Percentiles rank a stretch among this genome's conserved stretches.
These are phyloP conservation scores for Cyclina sinensis DNA, from an alignment of 1,140 invertebrate genomes.

Conservation along the genomic window DNA sequence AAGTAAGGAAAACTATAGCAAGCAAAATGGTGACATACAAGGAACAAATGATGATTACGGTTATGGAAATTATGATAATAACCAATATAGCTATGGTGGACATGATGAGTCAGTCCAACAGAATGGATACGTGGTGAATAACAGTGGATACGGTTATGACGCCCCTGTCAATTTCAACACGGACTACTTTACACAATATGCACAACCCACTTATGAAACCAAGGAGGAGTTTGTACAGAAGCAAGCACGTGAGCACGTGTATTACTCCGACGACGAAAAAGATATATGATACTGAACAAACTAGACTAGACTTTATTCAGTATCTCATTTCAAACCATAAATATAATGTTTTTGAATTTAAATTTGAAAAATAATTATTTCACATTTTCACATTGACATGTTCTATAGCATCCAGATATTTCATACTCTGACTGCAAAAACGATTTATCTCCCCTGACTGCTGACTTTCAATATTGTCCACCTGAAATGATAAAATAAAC, in stretches of 20 bases:
- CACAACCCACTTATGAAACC: constrained; percentile 82
- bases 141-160: constrained; percentile 64
- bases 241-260: constrained; percentile 75
- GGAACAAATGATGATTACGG: constrained; percentile 59
- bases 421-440: too few species aligned
- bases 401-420: too few species aligned
- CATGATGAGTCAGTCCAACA: constrained; percentile 64
- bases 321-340: not conserved
- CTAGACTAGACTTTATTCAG: not conserved
- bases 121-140: constrained; percentile 52
- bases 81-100: constrained; percentile 64
- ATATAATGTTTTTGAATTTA: not conserved
- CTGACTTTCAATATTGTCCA: too few species aligned
- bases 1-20: constrained; percentile 60
- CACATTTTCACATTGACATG: too few species aligned
- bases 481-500: too few species aligned
- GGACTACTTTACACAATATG: constrained; percentile 57
- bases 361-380: too few species aligned
- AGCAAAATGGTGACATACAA: constrained; percentile 42
- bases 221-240: constrained; percentile 84
- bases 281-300: constrained; percentile 73
- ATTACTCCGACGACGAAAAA: constrained; percentile 74
- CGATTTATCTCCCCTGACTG: too few species aligned
- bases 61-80: constrained; percentile 41
- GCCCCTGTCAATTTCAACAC: constrained; percentile 59